phyloP scores from a whole-genome alignment of 2,888 invertebrate genomes.

The Dilophus febrilis region DNA sequence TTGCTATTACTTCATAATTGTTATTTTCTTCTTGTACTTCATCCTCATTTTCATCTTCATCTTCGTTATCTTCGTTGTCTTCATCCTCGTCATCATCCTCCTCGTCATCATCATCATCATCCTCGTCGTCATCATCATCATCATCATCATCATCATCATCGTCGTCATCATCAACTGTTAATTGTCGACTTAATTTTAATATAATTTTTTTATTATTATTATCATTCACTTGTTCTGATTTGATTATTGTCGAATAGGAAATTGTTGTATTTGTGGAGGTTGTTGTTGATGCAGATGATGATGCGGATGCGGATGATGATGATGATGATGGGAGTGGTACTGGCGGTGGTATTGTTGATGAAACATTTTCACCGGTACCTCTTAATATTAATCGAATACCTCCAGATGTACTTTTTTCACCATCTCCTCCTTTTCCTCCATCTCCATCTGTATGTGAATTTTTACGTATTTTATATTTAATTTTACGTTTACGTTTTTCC shows the following conservation, averaged over 20 bases:
- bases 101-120: conserved; percentile 10
- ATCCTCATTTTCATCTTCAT: conserved; percentile 1
- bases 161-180: conserved; percentile 4
- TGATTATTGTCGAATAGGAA: too few relatives aligned
- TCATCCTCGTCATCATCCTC: conserved; percentile 7
- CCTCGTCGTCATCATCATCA: conserved; percentile 13
- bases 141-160: conserved; percentile 8
- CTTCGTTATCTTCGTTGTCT: conserved; percentile 7
- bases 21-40: neutral
- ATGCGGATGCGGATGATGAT: neutral
- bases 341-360: neutral
- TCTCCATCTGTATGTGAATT: too few relatives aligned
- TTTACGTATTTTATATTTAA: too few relatives aligned
- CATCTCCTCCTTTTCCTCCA: too few relatives aligned
- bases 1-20: neutral
- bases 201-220: neutral
- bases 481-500: neutral
- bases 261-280: neutral
- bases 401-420: too few relatives aligned
- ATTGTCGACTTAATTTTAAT: conserved; percentile 1
- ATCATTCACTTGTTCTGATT: too few relatives aligned
- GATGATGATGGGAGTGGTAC: too few relatives aligned
- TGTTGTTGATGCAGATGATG: neutral
- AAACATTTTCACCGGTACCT: too few relatives aligned
- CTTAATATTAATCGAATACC: too few relatives aligned